phyloP scores from a whole-genome alignment of 2,888 invertebrate species.

The Macaria liturata region DNA sequence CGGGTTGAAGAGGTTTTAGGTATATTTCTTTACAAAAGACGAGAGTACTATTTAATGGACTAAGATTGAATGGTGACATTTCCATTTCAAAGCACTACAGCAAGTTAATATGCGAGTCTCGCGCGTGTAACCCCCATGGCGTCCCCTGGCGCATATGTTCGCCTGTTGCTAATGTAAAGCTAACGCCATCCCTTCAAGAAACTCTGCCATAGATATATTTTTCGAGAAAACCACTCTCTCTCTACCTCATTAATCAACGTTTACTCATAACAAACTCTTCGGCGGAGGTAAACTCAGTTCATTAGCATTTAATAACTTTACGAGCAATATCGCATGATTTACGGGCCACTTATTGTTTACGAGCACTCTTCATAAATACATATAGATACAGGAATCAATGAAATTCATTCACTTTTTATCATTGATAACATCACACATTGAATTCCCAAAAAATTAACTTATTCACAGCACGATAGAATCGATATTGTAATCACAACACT shows the following conservation, averaged over 20 bases:
- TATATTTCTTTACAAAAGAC: too few species aligned
- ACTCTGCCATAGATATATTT: too few species aligned
- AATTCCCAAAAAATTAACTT: not conserved
- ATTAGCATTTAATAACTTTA: constrained; percentile 24
- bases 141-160: constrained; percentile 16
- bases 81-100: constrained; percentile 4
- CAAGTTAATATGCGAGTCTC: constrained; percentile 10
- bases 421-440: constrained; percentile 9
- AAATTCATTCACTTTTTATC: constrained; percentile 16
- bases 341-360: constrained; percentile 21
- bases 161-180: constrained; percentile 24
- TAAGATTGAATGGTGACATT: not conserved
- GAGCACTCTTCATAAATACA: constrained; percentile 11
- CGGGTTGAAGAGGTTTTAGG: too few species aligned
- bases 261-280: constrained; percentile 13
- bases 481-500: constrained; percentile 11
- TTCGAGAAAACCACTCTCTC: constrained; percentile 10
- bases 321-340: constrained; percentile 21
- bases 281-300: constrained; percentile 15
- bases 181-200: too few species aligned
- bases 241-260: constrained; percentile 8
- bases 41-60: too few species aligned
- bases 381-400: not conserved
- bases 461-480: not conserved
- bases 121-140: constrained; percentile 10